A percentile compares a stretch with the other conserved stretches of the same genome.
phyloP scores from a whole-genome alignment of 2,797 vertebrate species.

The Rallus crepitans region DNA sequence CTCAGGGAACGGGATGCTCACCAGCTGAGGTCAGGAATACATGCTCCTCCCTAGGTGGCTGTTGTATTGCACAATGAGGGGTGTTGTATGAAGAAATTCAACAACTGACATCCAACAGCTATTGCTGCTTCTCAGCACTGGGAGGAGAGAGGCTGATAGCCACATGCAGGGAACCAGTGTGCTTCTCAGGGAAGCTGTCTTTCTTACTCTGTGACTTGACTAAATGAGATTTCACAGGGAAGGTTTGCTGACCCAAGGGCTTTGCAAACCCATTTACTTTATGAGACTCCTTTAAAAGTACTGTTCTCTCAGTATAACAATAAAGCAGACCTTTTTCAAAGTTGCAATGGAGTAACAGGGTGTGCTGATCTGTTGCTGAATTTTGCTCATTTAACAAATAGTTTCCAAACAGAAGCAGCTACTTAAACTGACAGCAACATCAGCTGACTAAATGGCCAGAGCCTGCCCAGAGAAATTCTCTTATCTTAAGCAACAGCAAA shows the following conservation, averaged over 20 bases:
- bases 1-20: not conserved
- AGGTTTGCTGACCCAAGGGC: not conserved
- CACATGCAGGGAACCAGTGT: rapidly evolving
- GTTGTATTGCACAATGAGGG: not conserved
- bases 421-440: not conserved
- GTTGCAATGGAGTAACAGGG: not conserved
- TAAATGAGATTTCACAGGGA: not conserved
- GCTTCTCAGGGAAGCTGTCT: not conserved
- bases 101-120: rapidly evolving
- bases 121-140: rapidly evolving
- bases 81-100: not conserved
- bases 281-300: not conserved
- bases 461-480: not conserved
- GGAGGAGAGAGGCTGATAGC: not conserved
- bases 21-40: not conserved
- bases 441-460: not conserved
- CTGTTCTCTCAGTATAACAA: not conserved
- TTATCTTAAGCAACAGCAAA: not conserved
- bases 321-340: not conserved
- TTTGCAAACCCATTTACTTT: not conserved
- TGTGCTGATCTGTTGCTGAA: rapidly evolving
- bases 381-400: not conserved
- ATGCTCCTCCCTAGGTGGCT: not conserved
- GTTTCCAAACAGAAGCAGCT: not conserved
- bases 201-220: no score